Conservation (phyloP, 1,140 invertebrate species). For the Vanessa tameamea region DNA sequence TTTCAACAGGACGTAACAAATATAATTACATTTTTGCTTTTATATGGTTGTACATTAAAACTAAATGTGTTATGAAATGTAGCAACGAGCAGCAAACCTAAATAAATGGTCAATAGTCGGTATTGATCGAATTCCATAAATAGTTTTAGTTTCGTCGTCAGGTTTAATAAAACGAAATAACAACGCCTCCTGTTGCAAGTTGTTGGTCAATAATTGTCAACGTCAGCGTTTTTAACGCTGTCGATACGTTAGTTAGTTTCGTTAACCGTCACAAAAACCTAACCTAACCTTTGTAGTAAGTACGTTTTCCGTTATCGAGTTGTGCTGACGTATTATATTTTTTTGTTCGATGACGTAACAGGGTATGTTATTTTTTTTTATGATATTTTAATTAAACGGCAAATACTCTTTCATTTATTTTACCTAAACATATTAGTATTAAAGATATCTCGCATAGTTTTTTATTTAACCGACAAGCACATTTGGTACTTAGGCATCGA, state of each 20-base stretch:
- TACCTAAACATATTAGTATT: too few relatives aligned
- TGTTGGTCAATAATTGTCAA: conserved; percentile 18
- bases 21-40: too few relatives aligned
- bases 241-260: conserved; percentile 26
- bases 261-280: conserved; percentile 27
- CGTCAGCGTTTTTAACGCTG: conserved; percentile 27
- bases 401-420: too few relatives aligned
- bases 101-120: neutral
- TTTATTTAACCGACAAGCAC: neutral
- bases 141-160: neutral
- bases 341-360: too few relatives aligned
- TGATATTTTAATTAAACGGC: too few relatives aligned
- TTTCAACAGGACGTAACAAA: too few relatives aligned
- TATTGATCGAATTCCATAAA: neutral
- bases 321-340: conserved; percentile 7
- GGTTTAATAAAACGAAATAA: neutral
- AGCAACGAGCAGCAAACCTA: too few relatives aligned
- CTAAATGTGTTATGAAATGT: too few relatives aligned
- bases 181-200: conserved; percentile 17
- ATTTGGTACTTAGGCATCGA: neutral
- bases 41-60: too few relatives aligned
- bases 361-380: too few relatives aligned
- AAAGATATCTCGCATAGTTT: neutral
- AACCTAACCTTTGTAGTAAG: conserved; percentile 13
- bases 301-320: conserved; percentile 17